phyloP scores from a whole-genome alignment of 2,113 vertebrate genomes.

The Cochlearius cochlearius region DNA sequence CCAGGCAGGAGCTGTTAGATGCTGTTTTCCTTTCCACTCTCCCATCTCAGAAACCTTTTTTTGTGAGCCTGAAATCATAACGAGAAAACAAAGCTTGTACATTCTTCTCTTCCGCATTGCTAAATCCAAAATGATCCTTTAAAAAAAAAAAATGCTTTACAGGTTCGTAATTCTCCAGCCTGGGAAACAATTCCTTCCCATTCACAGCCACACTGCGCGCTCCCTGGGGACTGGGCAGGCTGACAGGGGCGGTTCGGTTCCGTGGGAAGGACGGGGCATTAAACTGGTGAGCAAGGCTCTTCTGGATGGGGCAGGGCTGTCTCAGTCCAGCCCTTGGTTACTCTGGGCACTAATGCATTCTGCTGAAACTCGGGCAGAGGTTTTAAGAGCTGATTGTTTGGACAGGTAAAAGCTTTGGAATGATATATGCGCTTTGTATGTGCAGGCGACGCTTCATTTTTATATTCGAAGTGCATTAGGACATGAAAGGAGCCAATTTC shows the following conservation, averaged over 20 bases:
- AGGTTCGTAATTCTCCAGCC: neutral
- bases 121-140: neutral
- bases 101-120: neutral
- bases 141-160: neutral
- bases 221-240: neutral
- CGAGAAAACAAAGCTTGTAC: neutral
- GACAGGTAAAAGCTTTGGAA: neutral
- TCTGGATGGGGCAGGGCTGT: neutral
- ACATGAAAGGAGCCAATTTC: neutral
- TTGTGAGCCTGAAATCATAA: neutral
- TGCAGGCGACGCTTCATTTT: neutral
- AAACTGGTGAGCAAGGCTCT: neutral
- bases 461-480: neutral
- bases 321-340: neutral
- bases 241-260: neutral
- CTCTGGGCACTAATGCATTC: neutral
- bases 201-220: accelerated
- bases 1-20: neutral
- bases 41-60: neutral
- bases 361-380: neutral
- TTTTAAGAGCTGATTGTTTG: neutral
- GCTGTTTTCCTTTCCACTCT: neutral
- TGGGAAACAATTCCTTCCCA: neutral
- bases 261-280: neutral
- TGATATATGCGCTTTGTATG: neutral